A percentile compares a stretch with the other conserved stretches of the same genome.
phyloP scores from a whole-genome alignment of 2,888 invertebrate genomes.

The Orthonychiurus folsomi region DNA sequence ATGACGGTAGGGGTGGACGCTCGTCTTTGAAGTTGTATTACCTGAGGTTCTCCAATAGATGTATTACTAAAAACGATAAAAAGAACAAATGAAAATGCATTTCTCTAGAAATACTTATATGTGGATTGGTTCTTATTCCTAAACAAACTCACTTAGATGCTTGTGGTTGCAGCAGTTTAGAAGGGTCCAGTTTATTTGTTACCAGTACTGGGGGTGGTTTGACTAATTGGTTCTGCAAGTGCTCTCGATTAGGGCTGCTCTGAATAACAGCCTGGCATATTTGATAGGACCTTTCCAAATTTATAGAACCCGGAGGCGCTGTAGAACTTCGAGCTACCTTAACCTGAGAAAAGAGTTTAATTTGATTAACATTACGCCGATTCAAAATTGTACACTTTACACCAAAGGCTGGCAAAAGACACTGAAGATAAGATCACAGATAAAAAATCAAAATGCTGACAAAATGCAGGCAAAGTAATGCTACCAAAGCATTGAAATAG shows the following conservation, averaged over 20 bases:
- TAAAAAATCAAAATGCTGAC: background rate
- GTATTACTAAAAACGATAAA: conserved; percentile 9
- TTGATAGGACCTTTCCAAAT: conserved; percentile 87
- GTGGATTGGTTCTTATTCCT: background rate
- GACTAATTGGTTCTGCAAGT: conserved; percentile 70
- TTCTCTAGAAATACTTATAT: too few relatives aligned
- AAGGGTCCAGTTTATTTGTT: conserved; percentile 13
- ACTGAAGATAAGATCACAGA: background rate
- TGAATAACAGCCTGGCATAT: conserved; percentile 71
- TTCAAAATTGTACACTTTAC: too few relatives aligned
- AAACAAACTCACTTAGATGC: conserved; percentile 4
- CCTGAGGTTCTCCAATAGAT: conserved; percentile 18
- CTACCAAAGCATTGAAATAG: too few relatives aligned
- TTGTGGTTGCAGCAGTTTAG: conserved; percentile 23
- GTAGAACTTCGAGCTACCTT: conserved; percentile 13
- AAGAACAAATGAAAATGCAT: too few relatives aligned
- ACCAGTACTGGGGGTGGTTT: conserved; percentile 65
- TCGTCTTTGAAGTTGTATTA: conserved; percentile 29
- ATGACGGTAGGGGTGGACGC: conserved; percentile 33
- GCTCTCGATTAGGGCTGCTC: conserved; percentile 83
- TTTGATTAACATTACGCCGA: too few relatives aligned
- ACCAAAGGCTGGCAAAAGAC: too few relatives aligned
- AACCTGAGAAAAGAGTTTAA: too few relatives aligned
- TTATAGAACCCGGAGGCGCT: conserved; percentile 70
- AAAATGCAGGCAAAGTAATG: background rate